phyloP scores from a whole-genome alignment of 2,113 vertebrate species.

The Nymphicus hollandicus region DNA sequence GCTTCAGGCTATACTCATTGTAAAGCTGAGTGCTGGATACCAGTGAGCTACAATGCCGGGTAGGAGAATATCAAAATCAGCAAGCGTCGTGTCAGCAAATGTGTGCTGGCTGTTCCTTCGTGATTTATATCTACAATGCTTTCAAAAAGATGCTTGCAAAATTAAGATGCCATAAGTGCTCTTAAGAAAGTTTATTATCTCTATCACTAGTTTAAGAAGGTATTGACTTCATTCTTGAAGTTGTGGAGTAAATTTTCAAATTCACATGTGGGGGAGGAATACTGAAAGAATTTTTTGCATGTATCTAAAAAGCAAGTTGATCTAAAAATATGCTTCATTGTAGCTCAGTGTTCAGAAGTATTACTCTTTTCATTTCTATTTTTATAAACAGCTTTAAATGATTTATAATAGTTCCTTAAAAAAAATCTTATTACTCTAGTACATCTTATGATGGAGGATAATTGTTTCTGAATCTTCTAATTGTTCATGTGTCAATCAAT shows the following conservation, averaged over 20 bases:
- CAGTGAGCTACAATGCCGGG: background rate
- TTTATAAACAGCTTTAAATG: slow-evolving; percentile 46
- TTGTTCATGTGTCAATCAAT: slow-evolving; percentile 22
- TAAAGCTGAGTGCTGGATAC: background rate
- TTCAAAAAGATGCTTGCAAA: background rate
- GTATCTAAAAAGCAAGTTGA: background rate
- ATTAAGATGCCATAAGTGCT: background rate
- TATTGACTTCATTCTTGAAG: slow-evolving; percentile 35
- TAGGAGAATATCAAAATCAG: background rate
- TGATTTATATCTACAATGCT: background rate
- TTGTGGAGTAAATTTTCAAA: slow-evolving; percentile 35
- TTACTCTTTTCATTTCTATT: slow-evolving; percentile 52
- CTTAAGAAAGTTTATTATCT: background rate
- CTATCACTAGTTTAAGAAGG: background rate
- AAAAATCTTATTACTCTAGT: slow-evolving; percentile 13
- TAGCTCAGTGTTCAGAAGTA: slow-evolving; percentile 46
- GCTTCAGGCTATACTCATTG: background rate
- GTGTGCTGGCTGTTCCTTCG: background rate
- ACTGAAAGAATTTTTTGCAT: slow-evolving; percentile 23
- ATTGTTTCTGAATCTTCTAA: slow-evolving; percentile 37
- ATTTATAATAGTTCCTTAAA: slow-evolving; percentile 17
- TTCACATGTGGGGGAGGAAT: background rate
- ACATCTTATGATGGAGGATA: slow-evolving; percentile 23
- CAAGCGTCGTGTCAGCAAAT: background rate
- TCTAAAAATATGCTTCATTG: slow-evolving; percentile 61